A percentile compares a stretch with the other conserved stretches of the same genome.
Evolutionary conservation across 2,888 invertebrate genomes (phyloP).

Genomic region (Onthophagus sagittarius): DNA sequence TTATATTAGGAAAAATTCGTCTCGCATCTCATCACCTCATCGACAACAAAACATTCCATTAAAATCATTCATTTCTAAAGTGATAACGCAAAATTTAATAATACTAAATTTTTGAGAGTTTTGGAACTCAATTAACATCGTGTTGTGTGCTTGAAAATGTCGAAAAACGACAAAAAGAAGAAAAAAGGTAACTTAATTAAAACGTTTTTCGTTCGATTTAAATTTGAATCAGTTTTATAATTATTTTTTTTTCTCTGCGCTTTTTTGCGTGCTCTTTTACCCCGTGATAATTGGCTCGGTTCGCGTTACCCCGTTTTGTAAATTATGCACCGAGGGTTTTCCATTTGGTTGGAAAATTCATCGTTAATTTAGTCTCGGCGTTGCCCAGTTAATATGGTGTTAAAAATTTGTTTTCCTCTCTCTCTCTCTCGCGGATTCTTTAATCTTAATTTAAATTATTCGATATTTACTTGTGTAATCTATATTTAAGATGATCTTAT

Average conservation of each 20-base stretch:
- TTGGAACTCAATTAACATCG: too few species aligned
- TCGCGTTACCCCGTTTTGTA: not conserved
- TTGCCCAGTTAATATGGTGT: not conserved
- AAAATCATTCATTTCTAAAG: too few species aligned
- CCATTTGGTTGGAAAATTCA: not conserved
- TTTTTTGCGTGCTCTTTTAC: not conserved
- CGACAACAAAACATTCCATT: too few species aligned
- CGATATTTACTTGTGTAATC: too few species aligned
- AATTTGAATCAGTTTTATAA: not conserved
- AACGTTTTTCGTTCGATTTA: not conserved
- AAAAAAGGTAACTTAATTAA: constrained; percentile 1
- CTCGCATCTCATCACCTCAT: too few species aligned
- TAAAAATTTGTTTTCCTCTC: too few species aligned
- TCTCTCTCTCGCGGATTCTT: too few species aligned
- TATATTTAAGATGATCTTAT: too few species aligned
- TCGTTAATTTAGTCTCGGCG: not conserved
- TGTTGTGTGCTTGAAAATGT: not conserved
- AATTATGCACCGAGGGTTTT: not conserved
- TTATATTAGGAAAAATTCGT: too few species aligned
- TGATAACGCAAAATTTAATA: too few species aligned
- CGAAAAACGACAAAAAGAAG: not conserved
- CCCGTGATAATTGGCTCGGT: not conserved
- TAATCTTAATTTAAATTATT: too few species aligned
- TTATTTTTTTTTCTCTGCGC: not conserved
- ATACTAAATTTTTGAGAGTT: too few species aligned